phyloP scores from a whole-genome alignment of 2,113 vertebrate genomes.

The Riparia riparia region DNA sequence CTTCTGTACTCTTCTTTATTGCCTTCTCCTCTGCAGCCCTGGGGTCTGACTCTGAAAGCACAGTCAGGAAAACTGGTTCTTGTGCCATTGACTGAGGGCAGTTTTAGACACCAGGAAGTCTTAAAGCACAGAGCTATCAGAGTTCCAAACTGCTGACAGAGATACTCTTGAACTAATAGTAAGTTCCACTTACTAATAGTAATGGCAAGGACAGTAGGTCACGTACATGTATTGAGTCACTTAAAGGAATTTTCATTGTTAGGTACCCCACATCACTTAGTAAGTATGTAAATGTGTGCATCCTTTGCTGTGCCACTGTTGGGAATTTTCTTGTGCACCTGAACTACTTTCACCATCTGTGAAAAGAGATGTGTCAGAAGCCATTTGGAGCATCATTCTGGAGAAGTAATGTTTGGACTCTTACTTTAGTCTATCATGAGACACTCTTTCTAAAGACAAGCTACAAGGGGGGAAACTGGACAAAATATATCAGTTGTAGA shows the following conservation, averaged over 20 bases:
- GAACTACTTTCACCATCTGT: background rate
- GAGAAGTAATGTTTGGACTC: background rate
- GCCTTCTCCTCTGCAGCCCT: background rate
- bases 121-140: background rate
- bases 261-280: background rate
- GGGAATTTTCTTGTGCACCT: background rate
- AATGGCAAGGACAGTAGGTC: background rate
- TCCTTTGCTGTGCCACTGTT: background rate
- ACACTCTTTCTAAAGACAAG: background rate
- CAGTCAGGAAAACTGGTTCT: background rate
- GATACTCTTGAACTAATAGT: background rate
- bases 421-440: background rate
- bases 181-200: background rate
- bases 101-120: background rate
- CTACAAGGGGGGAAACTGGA: background rate
- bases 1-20: background rate
- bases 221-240: background rate
- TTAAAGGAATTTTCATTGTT: background rate
- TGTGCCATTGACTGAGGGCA: background rate
- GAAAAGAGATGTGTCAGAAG: background rate
- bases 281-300: background rate
- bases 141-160: background rate
- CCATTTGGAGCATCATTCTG: background rate
- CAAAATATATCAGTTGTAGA: background rate
- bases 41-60: background rate